Evolutionary conservation across 2,888 invertebrate genomes (phyloP).

Genomic region (Drosophila testacea): DNA sequence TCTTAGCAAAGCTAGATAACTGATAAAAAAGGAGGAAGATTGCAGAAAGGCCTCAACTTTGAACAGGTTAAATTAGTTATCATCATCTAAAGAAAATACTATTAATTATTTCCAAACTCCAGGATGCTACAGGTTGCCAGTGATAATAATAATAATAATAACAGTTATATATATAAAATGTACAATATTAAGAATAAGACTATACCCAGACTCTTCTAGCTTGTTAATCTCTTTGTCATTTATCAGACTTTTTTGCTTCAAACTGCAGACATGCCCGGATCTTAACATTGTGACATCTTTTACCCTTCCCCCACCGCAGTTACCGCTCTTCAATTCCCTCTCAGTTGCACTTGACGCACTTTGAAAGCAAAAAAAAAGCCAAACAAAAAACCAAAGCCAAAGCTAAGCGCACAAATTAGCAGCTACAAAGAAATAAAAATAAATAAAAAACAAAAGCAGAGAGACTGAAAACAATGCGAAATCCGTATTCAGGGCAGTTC

Average conservation of each 20-base stretch:
- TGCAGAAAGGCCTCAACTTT: too few species aligned
- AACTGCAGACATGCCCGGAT: conserved; percentile 43
- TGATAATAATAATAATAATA: too few species aligned
- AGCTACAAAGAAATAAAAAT: conserved; percentile 33
- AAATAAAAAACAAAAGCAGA: conserved; percentile 10
- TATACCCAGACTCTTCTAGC: neutral
- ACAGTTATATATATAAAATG: neutral
- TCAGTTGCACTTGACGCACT: conserved; percentile 53
- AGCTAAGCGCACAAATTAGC: conserved; percentile 70
- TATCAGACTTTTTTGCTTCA: conserved; percentile 1
- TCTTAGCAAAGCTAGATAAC: too few species aligned
- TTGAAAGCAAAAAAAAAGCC: conserved; percentile 22
- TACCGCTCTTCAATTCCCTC: neutral
- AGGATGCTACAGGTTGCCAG: too few species aligned
- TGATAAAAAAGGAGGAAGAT: too few species aligned
- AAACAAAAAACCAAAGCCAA: conserved; percentile 23
- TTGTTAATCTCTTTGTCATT: neutral
- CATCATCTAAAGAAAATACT: too few species aligned
- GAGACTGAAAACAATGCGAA: conserved; percentile 63
- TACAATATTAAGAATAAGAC: neutral
- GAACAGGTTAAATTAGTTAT: too few species aligned
- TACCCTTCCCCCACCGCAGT: neutral
- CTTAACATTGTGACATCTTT: conserved; percentile 36
- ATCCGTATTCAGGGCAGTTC: conserved; percentile 81
- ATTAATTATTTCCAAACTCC: too few species aligned